These are phyloP conservation scores for Harpagifer antarcticus DNA, from an alignment of 2,797 vertebrate species.

Conservation along the genomic window DNA sequence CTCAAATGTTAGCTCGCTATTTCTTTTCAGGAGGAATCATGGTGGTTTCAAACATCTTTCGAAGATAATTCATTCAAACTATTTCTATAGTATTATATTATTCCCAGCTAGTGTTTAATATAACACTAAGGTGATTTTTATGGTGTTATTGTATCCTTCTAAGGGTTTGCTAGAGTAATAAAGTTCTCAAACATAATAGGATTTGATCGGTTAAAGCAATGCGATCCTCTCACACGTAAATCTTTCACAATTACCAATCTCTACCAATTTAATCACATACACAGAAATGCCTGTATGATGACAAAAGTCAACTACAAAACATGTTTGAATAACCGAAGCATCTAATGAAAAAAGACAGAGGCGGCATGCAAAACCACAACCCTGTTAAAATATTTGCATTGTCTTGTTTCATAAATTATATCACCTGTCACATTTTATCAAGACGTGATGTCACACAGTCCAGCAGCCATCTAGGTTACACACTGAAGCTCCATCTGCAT, in stretches of 20 bases:
- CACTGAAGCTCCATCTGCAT: conserved; percentile 47
- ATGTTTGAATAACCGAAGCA: conserved; percentile 11
- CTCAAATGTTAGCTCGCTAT: conserved; percentile 5
- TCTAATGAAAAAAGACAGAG: conserved; percentile 43
- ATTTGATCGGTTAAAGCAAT: background rate
- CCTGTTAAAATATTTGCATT: conserved; percentile 62
- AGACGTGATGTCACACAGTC: conserved; percentile 53
- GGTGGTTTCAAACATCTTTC: background rate
- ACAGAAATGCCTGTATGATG: background rate
- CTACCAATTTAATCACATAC: background rate
- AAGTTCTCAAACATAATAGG: background rate
- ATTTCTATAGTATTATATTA: no score
- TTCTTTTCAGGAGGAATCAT: background rate
- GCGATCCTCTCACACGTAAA: conserved; percentile 3
- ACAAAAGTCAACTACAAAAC: background rate
- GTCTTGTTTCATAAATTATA: conserved; percentile 60
- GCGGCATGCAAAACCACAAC: conserved; percentile 4
- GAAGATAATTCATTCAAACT: background rate
- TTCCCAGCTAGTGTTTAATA: no score
- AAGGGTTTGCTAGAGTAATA: background rate
- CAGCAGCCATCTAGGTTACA: conserved; percentile 56
- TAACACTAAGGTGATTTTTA: background rate
- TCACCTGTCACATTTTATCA: conserved; percentile 64
- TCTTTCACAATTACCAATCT: background rate
- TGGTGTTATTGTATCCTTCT: background rate